Conservation (phyloP, 2,888 invertebrate genomes). For the Drosophila atroscutellata region DNA sequence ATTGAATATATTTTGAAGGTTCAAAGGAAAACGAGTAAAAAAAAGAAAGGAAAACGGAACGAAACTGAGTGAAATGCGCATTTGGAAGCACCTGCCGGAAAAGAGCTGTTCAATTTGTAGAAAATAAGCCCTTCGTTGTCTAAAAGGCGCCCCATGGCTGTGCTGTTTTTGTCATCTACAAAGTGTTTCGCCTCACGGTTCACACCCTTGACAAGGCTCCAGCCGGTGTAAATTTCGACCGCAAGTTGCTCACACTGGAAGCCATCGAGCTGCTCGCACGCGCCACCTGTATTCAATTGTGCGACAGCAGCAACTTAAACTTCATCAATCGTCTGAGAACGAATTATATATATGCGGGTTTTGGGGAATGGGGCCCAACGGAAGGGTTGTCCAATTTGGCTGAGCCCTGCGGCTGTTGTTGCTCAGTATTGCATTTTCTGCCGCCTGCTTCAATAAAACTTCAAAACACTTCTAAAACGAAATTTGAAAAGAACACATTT, state of each 20-base stretch:
- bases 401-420: slow-evolving; percentile 8
- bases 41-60: neutral
- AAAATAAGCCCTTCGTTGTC: neutral
- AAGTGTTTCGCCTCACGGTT: slow-evolving; percentile 15
- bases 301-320: slow-evolving; percentile 36
- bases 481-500: slow-evolving; percentile 7
- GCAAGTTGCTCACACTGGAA: slow-evolving; percentile 38
- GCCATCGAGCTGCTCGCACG: slow-evolving; percentile 57
- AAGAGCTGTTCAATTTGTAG: slow-evolving; percentile 6
- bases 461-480: slow-evolving; percentile 22
- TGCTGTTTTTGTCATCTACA: slow-evolving; percentile 28
- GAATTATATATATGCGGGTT: slow-evolving; percentile 14
- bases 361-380: neutral
- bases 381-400: slow-evolving; percentile 30
- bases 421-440: slow-evolving; percentile 33
- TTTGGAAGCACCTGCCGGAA: slow-evolving; percentile 5
- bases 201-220: neutral
- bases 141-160: neutral
- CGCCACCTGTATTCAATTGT: slow-evolving; percentile 63
- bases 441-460: slow-evolving; percentile 21
- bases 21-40: neutral
- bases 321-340: slow-evolving; percentile 66
- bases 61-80: slow-evolving; percentile 4
- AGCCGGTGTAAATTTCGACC: slow-evolving; percentile 64
- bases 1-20: neutral